Evolutionary conservation across 2,113 vertebrate species (phyloP).

Genomic region (Vidua macroura): DNA sequence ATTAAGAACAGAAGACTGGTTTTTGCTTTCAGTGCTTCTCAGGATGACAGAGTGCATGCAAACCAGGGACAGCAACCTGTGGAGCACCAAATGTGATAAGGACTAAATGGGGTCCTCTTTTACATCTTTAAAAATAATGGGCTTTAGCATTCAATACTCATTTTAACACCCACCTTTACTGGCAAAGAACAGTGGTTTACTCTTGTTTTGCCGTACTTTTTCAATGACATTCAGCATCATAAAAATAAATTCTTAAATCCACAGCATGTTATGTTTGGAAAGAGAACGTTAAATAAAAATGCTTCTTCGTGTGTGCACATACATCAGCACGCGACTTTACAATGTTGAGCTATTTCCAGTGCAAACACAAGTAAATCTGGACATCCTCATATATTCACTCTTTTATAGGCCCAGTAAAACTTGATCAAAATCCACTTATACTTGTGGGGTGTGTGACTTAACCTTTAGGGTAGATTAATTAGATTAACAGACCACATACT

Average conservation of each 20-base stretch:
- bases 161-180: not conserved
- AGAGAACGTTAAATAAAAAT: slow-evolving; percentile 12
- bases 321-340: not conserved
- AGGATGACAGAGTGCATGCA: not conserved
- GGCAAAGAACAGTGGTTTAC: not conserved
- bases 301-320: not conserved
- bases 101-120: not conserved
- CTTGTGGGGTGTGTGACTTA: slow-evolving; percentile 50
- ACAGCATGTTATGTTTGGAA: slow-evolving; percentile 17
- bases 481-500: slow-evolving; percentile 68
- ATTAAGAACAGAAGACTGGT: not conserved
- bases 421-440: slow-evolving; percentile 61
- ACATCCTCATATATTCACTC: not conserved
- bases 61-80: not conserved
- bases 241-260: not conserved
- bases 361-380: slow-evolving; percentile 42
- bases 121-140: not conserved
- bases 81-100: not conserved
- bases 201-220: not conserved
- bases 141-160: not conserved
- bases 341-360: slow-evolving; percentile 14
- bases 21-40: not conserved
- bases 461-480: slow-evolving; percentile 63
- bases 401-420: slow-evolving; percentile 55
- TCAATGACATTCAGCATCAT: not conserved